Conservation (phyloP, 2,888 invertebrate genomes). For the Caenorhabditis panamensis region DNA sequence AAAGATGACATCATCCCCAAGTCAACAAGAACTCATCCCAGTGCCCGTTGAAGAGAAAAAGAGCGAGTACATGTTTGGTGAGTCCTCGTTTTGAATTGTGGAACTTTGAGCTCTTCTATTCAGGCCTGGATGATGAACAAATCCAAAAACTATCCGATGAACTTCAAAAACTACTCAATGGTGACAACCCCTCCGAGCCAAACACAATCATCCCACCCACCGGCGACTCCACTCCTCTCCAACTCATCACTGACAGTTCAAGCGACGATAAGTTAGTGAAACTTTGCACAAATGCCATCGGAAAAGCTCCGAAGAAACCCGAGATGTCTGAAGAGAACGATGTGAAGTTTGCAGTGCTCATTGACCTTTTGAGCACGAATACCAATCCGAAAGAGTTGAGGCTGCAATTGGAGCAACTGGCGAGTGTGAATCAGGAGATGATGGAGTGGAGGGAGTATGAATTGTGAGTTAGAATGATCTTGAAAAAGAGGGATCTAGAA, state of each 20-base stretch:
- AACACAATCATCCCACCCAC: background rate
- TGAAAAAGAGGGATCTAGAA: too few relatives aligned
- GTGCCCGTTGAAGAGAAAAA: background rate
- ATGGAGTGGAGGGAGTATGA: conserved; percentile 7
- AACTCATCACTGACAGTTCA: background rate
- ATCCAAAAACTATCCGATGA: background rate
- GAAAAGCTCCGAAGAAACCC: background rate
- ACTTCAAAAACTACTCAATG: background rate
- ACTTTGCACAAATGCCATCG: background rate
- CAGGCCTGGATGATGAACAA: background rate
- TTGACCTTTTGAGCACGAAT: background rate
- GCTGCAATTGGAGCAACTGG: background rate
- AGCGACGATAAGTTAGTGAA: background rate
- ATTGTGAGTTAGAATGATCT: background rate
- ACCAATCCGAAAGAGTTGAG: background rate
- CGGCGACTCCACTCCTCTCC: background rate
- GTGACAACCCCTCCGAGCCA: background rate
- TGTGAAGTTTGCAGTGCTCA: conserved; percentile 4
- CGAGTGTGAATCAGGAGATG: conserved; percentile 1
- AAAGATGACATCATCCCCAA: too few relatives aligned
- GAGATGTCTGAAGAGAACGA: background rate
- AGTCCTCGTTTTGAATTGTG: background rate
- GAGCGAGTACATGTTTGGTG: background rate
- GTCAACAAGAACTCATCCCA: too few relatives aligned
- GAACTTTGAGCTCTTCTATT: too few relatives aligned